A percentile compares a stretch with the other conserved stretches of the same genome.
Evolutionary conservation across 2,113 vertebrate species (phyloP).

Genomic region (Ancistrus triradiatus): DNA sequence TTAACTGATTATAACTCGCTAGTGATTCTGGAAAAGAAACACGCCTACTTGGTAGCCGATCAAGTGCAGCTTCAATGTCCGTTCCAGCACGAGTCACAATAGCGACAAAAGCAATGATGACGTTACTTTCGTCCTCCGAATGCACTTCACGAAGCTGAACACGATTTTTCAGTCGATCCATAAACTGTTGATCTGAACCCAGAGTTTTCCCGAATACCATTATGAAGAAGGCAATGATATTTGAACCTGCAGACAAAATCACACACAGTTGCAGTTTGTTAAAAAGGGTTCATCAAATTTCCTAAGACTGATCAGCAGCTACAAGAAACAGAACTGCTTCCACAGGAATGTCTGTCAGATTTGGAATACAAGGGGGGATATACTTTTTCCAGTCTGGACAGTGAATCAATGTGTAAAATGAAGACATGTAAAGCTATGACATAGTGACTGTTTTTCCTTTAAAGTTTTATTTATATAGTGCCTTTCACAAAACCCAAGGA

Average conservation of each 20-base stretch:
- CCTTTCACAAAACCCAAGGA: too few species aligned
- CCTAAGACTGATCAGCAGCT: too few species aligned
- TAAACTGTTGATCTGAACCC: background rate
- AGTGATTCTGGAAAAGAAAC: background rate
- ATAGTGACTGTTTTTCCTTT: too few species aligned
- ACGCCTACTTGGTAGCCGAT: background rate
- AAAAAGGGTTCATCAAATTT: too few species aligned
- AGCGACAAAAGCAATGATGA: conserved; percentile 1
- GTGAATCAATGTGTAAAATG: too few species aligned
- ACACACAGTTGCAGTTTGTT: background rate
- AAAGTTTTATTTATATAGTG: too few species aligned
- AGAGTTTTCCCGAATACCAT: background rate
- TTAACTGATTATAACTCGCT: too few species aligned
- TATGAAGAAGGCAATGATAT: background rate
- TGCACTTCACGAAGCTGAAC: background rate
- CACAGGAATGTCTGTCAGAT: too few species aligned
- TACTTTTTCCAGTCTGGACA: too few species aligned
- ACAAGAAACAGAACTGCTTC: too few species aligned
- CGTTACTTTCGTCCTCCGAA: background rate
- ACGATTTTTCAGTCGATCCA: background rate
- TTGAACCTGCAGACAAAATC: background rate
- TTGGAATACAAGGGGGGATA: too few species aligned
- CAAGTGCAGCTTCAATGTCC: conserved; percentile 10
- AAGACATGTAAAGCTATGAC: too few species aligned
- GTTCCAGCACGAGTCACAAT: conserved; percentile 14